These are phyloP conservation scores for Peromyscus maniculatus DNA, from an alignment of 2,113 vertebrate species.

Conservation along the genomic window DNA sequence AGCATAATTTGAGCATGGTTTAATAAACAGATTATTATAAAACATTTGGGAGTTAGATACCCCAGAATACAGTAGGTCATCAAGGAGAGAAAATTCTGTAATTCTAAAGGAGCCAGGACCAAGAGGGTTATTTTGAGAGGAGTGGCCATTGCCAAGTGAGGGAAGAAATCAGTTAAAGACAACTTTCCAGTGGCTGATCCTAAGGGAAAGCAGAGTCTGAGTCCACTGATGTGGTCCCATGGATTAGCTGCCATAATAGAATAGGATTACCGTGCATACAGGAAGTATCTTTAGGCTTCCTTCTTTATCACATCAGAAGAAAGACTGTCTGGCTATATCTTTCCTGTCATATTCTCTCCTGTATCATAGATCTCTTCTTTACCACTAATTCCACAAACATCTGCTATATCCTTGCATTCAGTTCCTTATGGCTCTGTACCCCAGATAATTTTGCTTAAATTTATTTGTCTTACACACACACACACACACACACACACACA, in stretches of 20 bases:
- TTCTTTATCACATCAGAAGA: neutral
- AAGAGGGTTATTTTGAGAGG: neutral
- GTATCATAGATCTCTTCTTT: neutral
- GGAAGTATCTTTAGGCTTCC: too few species aligned
- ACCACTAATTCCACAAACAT: neutral
- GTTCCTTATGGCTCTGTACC: too few species aligned
- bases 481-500: neutral
- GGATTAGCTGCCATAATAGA: neutral
- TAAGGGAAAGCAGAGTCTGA: neutral
- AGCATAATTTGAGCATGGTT: slow-evolving; percentile 1
- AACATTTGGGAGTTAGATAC: neutral
- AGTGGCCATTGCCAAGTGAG: too few species aligned
- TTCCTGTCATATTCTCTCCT: neutral
- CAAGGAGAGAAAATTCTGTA: neutral
- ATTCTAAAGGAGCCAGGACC: neutral
- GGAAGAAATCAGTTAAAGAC: neutral
- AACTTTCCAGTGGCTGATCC: neutral
- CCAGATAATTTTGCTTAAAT: neutral
- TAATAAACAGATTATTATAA: neutral
- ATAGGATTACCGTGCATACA: neutral
- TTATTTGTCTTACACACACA: neutral
- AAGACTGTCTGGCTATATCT: neutral
- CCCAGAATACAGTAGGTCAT: neutral
- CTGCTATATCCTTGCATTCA: too few species aligned
- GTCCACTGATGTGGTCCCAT: neutral